phyloP scores from a whole-genome alignment of 2,888 invertebrate genomes.

The Stenchaetothrips biformis region DNA sequence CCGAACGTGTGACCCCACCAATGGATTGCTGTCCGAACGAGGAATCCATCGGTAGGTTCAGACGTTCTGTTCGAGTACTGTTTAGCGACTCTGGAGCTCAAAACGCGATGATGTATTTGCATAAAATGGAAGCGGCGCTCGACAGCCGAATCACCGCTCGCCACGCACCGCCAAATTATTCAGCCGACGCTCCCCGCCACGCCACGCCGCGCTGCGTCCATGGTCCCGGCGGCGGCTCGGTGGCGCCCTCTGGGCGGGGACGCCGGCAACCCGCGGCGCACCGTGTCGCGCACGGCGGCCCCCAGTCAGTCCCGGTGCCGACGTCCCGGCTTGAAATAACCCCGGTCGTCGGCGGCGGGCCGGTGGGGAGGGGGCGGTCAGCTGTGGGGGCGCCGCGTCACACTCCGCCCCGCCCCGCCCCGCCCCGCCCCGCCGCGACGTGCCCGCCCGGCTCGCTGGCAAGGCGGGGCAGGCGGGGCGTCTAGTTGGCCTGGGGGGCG shows the following conservation, averaged over 20 bases:
- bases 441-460: background rate
- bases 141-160: too few species aligned
- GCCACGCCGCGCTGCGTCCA: background rate
- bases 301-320: too few species aligned
- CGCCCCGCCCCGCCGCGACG: background rate
- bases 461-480: background rate
- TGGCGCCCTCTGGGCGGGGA: conserved; percentile 5
- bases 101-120: too few species aligned
- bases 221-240: background rate
- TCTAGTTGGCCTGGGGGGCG: background rate
- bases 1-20: too few species aligned
- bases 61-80: background rate
- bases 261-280: background rate
- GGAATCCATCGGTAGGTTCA: too few species aligned
- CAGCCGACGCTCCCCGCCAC: background rate
- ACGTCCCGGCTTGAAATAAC: background rate
- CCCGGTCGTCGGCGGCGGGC: background rate
- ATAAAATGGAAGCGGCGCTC: too few species aligned
- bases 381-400: too few species aligned
- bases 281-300: background rate
- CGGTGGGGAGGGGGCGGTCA: background rate
- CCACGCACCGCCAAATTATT: too few species aligned
- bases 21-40: too few species aligned
- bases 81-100: too few species aligned
- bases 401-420: background rate